Evolutionary conservation across 1,140 invertebrate species (phyloP).

Genomic region (Diorhabda elongata): DNA sequence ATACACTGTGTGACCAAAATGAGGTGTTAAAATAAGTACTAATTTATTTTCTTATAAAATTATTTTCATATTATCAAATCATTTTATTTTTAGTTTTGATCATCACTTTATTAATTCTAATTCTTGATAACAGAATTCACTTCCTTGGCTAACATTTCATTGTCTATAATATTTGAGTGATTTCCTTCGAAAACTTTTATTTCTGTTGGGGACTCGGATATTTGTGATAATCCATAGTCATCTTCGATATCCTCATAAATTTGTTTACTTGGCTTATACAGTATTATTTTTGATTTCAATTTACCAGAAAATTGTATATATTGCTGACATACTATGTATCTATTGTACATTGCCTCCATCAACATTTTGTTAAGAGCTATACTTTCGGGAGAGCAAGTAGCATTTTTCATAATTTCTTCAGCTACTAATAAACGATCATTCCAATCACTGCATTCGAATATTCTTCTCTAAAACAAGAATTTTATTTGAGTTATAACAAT

Average conservation of each 20-base stretch:
- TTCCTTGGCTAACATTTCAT: slow-evolving; percentile 53
- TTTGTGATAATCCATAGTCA: slow-evolving; percentile 61
- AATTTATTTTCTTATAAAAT: no score
- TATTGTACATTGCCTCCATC: slow-evolving; percentile 51
- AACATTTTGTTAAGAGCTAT: slow-evolving; percentile 50
- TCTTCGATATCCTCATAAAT: slow-evolving; percentile 51
- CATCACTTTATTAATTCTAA: no score
- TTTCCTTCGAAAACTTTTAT: slow-evolving; percentile 64
- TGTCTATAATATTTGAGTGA: slow-evolving; percentile 65
- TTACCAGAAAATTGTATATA: slow-evolving; percentile 51
- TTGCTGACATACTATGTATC: slow-evolving; percentile 54
- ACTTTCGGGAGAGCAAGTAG: slow-evolving; percentile 47
- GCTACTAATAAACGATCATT: slow-evolving; percentile 22
- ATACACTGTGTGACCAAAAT: no score
- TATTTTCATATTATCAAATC: no score
- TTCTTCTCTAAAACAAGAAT: slow-evolving; percentile 13
- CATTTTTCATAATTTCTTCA: slow-evolving; percentile 40
- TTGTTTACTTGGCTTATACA: slow-evolving; percentile 59
- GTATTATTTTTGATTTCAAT: slow-evolving; percentile 56
- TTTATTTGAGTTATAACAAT: no score
- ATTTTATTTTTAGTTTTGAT: no score
- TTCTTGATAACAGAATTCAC: neutral
- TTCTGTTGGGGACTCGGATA: slow-evolving; percentile 50
- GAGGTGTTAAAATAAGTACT: no score
- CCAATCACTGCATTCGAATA: slow-evolving; percentile 19